Evolutionary conservation across 2,888 invertebrate genomes (phyloP), one percentile per base, ranked within the genome.

Genomic region (Slavum lentiscoides): DNA sequence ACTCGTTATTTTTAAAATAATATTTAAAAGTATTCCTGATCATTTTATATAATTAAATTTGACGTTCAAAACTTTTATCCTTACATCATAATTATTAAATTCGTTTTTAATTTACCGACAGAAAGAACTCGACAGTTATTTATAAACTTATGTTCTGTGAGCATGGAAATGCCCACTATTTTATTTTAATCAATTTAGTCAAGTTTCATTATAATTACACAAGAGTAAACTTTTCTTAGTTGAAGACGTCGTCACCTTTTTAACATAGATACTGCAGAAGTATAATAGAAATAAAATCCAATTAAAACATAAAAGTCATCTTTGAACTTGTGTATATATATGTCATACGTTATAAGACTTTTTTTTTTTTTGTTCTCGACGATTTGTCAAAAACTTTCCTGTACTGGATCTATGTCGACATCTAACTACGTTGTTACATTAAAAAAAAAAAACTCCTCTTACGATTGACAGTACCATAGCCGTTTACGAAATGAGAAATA

Each of bases 131-230:
- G 58, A 75, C 39, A 66, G 19, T 67, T 75, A 23, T 39, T 39
- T 19, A 43, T 19, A 43, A 75, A n/a, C 39, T 66, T 67, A 37
- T 13, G 23, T 19, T 7, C 2, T 0, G 23, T 19, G 55, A 58
- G 6, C 19, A 55, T 21, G 64, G 15, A 39, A 55, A 37, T 21
- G 37, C 37, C n/a, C 17, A 55, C 53, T 58, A 17, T 75, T 75
- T 67, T 43, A 21, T 58, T 67, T 75, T 55, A 66, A 74, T 74
- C 37, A 55, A 74, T 55, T 55, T 21, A 64, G 37, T 61, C 37
- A 17, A 74, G 55, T 74, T 55, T 66, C 55, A 8, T 23, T 58
- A 37, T 21, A 9, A 64, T 61, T 61, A 74, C 19, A 37, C 19
- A 13, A 58, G 19, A 58, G 37, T 39, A 55, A 21, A 59, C 30